A percentile compares a stretch with the other conserved stretches of the same genome.
These are phyloP conservation scores for Patella vulgata DNA, from an alignment of 1,140 invertebrate genomes.

Conservation along the genomic window DNA sequence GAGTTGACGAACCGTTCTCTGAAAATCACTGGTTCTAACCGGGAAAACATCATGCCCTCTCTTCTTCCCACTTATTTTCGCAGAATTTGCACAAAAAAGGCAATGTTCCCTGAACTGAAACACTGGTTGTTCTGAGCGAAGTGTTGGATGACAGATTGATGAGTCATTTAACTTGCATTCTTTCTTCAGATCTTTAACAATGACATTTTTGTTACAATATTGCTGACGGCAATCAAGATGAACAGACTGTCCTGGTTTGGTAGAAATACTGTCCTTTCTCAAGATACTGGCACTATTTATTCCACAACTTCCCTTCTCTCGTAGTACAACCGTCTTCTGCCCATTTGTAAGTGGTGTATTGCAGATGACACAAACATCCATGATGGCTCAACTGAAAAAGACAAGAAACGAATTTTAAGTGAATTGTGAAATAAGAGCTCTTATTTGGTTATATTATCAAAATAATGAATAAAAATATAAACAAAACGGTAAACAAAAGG, in stretches of 20 bases:
- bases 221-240: background rate
- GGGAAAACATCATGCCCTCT: constrained; percentile 9
- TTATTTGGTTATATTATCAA: too few species aligned
- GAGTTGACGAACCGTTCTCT: background rate
- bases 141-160: background rate
- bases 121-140: background rate
- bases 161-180: background rate
- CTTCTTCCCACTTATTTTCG: constrained; percentile 1
- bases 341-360: too few species aligned
- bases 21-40: constrained; percentile 15
- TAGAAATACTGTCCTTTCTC: too few species aligned
- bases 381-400: too few species aligned
- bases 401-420: too few species aligned
- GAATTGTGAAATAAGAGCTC: too few species aligned
- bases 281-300: too few species aligned
- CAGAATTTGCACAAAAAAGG: constrained; percentile 11
- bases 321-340: too few species aligned
- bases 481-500: too few species aligned
- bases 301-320: too few species aligned
- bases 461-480: too few species aligned
- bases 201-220: background rate
- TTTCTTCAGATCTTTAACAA: background rate
- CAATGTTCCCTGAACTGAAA: constrained; percentile 8
- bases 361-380: too few species aligned
- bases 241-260: background rate